Base-by-base conservation (phyloP, 2,797 vertebrate genomes). In the Enteromius trimaculatus region DNA sequence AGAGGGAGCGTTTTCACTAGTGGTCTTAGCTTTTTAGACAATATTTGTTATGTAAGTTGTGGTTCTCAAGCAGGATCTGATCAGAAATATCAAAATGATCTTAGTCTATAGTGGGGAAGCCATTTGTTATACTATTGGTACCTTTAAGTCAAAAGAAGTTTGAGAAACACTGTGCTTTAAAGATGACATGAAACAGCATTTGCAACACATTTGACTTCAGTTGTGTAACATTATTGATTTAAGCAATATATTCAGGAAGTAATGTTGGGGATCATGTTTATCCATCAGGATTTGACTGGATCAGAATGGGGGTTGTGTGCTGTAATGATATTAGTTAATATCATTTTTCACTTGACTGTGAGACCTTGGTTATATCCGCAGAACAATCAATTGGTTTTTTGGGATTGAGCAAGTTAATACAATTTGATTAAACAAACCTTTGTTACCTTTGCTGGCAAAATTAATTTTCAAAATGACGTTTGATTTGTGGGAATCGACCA, bases 271-370 rank as follows among this genome's bases (percentile, higher is more conserved):
- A 49, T 71, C 5, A 31, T 19, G 26, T 51, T 51, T 51, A 49
- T 51, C 16, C 23, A 19, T 51, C 16, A 21, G 44, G 26, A 72
- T 72, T 72, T 72, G 44, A 72, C 26, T 72, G 26, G 44, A 51
- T 72, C 70, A 51, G 16, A 31, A 21, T 21, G 4, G 6, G 1
- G 44, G 16, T 55, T 55, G 29, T 37, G 10, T 75, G 29, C 31
- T 14, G 37, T 55, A 23, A 55, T 55, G 53, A 47, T 47, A 47
- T 55, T 75, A 34, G 72, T 55, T 75, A 55, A 55, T 55, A 37
- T 74, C 0, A n/a, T 37, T 53, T 53, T 74, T 34, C 29, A 16
- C 29, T 31, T 75, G 31, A 13, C 72, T 55, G 19, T 71, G 17
- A 6, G 19, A 37, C 71, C 49, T 75, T 55, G 29, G 11, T 55